Evolutionary conservation across 2,113 vertebrate species (phyloP).

Genomic region (Callocephalon fimbriatum): DNA sequence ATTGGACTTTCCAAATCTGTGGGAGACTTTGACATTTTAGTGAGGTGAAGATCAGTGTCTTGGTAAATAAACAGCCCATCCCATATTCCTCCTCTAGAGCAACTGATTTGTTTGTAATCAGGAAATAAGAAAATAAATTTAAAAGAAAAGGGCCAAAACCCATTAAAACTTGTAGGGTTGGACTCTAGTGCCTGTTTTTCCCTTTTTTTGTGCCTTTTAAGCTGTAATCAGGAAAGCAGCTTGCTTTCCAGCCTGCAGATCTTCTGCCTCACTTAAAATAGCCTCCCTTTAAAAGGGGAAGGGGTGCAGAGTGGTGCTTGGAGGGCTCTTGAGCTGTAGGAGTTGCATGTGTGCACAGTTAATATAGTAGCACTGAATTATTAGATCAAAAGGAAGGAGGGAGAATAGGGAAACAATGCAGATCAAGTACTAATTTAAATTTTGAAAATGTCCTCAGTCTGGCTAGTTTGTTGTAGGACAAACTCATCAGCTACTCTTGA

Average conservation of each 20-base stretch:
- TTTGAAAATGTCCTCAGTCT: not conserved
- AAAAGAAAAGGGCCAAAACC: not conserved
- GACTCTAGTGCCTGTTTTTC: not conserved
- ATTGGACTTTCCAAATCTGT: not conserved
- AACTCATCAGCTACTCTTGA: not conserved
- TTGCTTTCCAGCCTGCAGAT: not conserved
- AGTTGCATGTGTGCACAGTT: not conserved
- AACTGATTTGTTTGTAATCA: not conserved
- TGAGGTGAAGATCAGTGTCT: accelerated
- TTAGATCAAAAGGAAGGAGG: not conserved
- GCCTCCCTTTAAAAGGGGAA: not conserved
- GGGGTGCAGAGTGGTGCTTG: not conserved
- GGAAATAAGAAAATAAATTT: not conserved
- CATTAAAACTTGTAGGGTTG: not conserved
- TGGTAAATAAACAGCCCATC: not conserved
- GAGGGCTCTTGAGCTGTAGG: not conserved
- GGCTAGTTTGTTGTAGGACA: not conserved
- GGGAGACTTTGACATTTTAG: not conserved
- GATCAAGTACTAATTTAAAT: not conserved
- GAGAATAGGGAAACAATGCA: not conserved
- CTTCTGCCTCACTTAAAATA: not conserved
- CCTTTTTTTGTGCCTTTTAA: not conserved
- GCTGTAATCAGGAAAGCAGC: not conserved
- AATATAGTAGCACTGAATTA: not conserved
- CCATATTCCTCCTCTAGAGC: not conserved